Base-by-base conservation (phyloP, 2,888 invertebrate species). In the Desoria tigrina region DNA sequence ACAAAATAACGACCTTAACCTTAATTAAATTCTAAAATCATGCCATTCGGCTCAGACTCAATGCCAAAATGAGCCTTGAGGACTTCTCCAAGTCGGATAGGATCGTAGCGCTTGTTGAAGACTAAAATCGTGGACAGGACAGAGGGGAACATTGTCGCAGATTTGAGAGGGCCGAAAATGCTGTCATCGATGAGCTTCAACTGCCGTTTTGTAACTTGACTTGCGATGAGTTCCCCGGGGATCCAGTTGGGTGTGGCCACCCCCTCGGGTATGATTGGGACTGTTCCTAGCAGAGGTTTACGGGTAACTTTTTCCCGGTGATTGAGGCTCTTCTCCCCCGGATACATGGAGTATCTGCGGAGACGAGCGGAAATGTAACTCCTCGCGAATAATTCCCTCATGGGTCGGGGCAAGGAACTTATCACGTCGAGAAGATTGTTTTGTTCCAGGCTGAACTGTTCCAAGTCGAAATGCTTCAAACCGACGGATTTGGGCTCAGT, bases 31-130 rank as follows among this genome's bases (percentile, higher is more conserved):
- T n/a, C n/a, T n/a, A n/a, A n/a, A 27, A 71, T 71, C 26, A 68
- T 55, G 26, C 71, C 71, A 65, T 71, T 71, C n/a, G 71, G 71
- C 32, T 66, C 66, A 32, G 65, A 50, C 42, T 71, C 71, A 16
- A 71, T 55, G 18, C 71, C 68, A 55, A 57, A 71, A 28, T 69
- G 53, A 56, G 51, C 64, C 39, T 71, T 71, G 14, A 71, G 55
- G 0, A 63, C 69, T 28, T 53, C 32, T 11, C 66, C 59, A 21
- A 71, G 32, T 42, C 63, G 64, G 42, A 63, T 66, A 50, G 71
- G 71, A 51, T 71, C 54, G 21, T 71, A 71, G 16, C 65, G 16
- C 45, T 69, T 68, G 18, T 65, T 60, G 45, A 71, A 69, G 16
- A 71, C 61, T 23, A 71, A 53, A 28, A 71, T 71, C 3, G 65